A percentile compares a stretch with the other conserved stretches of the same genome.
Conservation (phyloP, 2,888 invertebrate species). For the Oxytorus armatus region DNA sequence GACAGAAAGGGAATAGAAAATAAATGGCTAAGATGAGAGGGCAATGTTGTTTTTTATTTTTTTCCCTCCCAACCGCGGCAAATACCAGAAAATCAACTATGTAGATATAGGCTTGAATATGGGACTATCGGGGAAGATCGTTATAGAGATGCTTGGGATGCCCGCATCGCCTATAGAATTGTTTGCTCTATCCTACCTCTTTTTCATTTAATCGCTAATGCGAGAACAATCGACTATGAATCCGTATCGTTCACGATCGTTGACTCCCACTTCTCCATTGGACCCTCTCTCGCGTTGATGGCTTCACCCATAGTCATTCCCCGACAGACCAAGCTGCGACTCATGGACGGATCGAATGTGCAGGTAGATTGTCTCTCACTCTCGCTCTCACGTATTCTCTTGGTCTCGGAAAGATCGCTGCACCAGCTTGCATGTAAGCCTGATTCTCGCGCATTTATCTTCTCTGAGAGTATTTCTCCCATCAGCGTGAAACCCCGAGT, state of each 20-base stretch:
- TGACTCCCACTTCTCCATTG: conserved; percentile 47
- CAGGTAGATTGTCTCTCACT: conserved; percentile 28
- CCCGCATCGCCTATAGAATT: conserved; percentile 25
- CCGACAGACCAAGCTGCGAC: conserved; percentile 20
- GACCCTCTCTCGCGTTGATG: conserved; percentile 58
- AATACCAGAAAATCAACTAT: conserved; percentile 45
- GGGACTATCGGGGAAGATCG: conserved; percentile 48
- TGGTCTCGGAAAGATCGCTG: conserved; percentile 2
- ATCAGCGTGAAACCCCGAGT: conserved; percentile 15
- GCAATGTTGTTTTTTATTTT: no score
- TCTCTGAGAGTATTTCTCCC: neutral
- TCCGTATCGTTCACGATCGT: conserved; percentile 66
- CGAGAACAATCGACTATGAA: conserved; percentile 67
- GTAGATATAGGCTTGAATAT: conserved; percentile 32
- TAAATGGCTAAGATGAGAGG: conserved; percentile 42
- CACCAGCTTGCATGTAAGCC: conserved; percentile 22
- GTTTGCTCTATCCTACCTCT: conserved; percentile 21
- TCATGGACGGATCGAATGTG: conserved; percentile 25
- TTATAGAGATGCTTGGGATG: conserved; percentile 1
- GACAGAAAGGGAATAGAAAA: conserved; percentile 13
- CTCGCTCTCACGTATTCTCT: conserved; percentile 5
- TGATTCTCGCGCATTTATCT: conserved; percentile 45
- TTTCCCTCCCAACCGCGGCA: conserved; percentile 46
- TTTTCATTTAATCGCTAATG: conserved; percentile 61
- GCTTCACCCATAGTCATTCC: conserved; percentile 40